Evolutionary conservation across 2,113 vertebrate species (phyloP).

Genomic region (Tautogolabrus adspersus): DNA sequence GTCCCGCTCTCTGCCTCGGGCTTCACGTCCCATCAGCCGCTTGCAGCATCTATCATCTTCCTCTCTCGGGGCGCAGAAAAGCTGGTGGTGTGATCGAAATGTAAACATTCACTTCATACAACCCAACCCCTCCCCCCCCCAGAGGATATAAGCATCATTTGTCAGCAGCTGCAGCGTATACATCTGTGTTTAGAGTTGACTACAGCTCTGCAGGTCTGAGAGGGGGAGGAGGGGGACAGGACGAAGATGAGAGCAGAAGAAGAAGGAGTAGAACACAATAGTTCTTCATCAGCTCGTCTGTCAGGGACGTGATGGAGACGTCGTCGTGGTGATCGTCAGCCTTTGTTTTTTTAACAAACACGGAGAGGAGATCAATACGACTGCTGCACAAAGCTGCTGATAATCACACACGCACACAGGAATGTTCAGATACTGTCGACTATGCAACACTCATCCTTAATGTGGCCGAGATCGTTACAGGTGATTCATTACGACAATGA

Average conservation of each 20-base stretch:
- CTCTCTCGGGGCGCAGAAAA: conserved; percentile 1
- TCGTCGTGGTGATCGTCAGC: not conserved
- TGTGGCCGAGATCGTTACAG: not conserved
- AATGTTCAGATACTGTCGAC: not conserved
- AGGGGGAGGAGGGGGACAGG: not conserved
- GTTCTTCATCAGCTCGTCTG: conserved; percentile 30
- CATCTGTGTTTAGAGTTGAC: conserved; percentile 45
- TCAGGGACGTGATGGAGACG: conserved; percentile 21
- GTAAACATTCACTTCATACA: conserved; percentile 33
- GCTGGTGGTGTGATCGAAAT: conserved; percentile 49
- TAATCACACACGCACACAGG: not conserved
- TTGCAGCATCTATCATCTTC: conserved; percentile 36
- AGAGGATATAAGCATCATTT: conserved; percentile 55
- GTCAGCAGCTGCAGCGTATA: conserved; percentile 46
- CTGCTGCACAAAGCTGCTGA: not conserved
- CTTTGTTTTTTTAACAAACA: conserved; percentile 14
- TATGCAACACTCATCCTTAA: too few relatives aligned
- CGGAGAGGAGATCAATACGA: not conserved
- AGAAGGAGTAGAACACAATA: conserved; percentile 6
- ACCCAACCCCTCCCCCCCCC: not conserved
- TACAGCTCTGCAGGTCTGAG: conserved; percentile 39
- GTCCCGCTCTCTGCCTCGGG: conserved; percentile 2
- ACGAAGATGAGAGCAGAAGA: not conserved
- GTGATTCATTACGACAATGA: not conserved
- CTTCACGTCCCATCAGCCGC: conserved; percentile 34